Conservation (phyloP, 2,888 invertebrate genomes). For the Orthonychiurus folsomi region DNA sequence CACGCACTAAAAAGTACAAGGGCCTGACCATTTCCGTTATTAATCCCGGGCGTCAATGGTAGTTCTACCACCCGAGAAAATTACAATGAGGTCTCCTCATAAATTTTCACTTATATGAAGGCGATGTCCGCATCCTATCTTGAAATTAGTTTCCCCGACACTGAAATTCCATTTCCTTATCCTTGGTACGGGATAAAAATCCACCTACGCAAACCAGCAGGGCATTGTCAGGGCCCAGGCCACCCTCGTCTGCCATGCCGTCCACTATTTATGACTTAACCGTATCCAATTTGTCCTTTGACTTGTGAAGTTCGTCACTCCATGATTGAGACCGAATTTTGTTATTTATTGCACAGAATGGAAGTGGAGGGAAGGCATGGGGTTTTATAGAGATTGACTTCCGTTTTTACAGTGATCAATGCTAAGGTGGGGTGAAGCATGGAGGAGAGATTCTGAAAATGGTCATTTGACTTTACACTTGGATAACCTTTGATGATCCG, state of each 20-base stretch:
- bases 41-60: neutral
- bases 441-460: neutral
- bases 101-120: neutral
- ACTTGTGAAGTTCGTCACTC: slow-evolving; percentile 1
- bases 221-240: neutral
- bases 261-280: neutral
- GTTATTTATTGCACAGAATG: neutral
- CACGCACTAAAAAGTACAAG: neutral
- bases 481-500: neutral
- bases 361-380: neutral
- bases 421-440: neutral
- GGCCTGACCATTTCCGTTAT: neutral
- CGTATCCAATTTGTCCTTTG: neutral
- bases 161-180: neutral
- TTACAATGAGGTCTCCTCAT: slow-evolving; percentile 1
- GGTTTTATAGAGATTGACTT: neutral
- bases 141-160: neutral
- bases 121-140: neutral
- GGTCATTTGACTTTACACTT: slow-evolving; percentile 1
- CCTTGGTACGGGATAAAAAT: neutral
- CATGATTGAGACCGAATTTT: neutral
- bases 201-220: neutral
- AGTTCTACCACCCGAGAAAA: neutral
- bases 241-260: neutral
- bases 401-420: neutral